Percentiles rank a stretch among this genome's conserved stretches.
These are phyloP conservation scores for Enteromius treurensis DNA, from an alignment of 2,797 vertebrate genomes.

Conservation along the genomic window DNA sequence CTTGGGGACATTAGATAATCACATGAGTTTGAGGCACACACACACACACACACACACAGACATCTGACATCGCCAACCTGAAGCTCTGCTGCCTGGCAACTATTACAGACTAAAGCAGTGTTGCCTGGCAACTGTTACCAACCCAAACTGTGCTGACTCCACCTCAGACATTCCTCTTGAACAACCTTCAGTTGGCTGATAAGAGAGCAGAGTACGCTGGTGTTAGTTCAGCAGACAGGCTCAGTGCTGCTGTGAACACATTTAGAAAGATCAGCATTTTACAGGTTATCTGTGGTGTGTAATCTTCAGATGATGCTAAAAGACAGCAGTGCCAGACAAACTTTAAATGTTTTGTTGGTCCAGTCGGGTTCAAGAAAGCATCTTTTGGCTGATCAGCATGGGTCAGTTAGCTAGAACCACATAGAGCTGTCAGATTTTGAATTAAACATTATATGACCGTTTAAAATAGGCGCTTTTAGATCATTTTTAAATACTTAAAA, in stretches of 20 bases:
- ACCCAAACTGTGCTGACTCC: slow-evolving; percentile 47
- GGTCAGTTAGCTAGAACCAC: not conserved
- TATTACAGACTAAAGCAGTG: slow-evolving; percentile 31
- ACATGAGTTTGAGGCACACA: not conserved
- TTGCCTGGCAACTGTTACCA: slow-evolving; percentile 38
- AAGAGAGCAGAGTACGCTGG: not conserved
- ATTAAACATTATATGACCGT: not conserved
- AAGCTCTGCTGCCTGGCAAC: slow-evolving; percentile 32
- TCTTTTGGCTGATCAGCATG: not conserved
- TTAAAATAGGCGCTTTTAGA: not conserved
- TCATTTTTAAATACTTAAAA: not conserved
- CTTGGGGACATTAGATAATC: not conserved
- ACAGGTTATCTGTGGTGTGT: not conserved
- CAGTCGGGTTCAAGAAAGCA: not conserved
- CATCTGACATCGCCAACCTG: not conserved
- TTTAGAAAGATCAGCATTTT: not conserved
- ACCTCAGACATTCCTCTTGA: slow-evolving; percentile 40
- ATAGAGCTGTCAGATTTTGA: not conserved
- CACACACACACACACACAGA: not conserved
- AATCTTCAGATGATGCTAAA: not conserved
- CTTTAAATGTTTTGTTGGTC: not conserved
- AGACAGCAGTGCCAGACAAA: not conserved
- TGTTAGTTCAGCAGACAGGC: not conserved
- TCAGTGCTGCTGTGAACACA: not conserved
- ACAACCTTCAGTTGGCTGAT: slow-evolving; percentile 28